A percentile compares a stretch with the other conserved stretches of the same genome.
phyloP scores from a whole-genome alignment of 2,113 vertebrate genomes.

The Podocnemis expansa region DNA sequence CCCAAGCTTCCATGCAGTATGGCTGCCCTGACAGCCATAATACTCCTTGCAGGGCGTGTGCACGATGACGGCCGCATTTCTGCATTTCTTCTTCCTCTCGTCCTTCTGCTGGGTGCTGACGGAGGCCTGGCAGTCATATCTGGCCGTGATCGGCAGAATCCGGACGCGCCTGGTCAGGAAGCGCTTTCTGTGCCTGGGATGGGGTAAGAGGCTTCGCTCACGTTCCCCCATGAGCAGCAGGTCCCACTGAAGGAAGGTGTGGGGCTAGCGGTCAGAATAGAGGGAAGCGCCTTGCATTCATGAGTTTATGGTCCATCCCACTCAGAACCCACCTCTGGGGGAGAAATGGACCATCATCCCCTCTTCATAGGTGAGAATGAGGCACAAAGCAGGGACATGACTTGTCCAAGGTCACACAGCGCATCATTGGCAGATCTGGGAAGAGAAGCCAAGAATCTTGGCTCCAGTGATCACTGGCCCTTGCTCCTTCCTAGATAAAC shows the following conservation, averaged over 20 bases:
- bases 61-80: conserved; percentile 96
- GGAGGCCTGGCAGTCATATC: conserved; percentile 98
- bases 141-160: conserved; percentile 97
- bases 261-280: accelerated
- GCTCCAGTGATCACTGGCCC: too few species aligned
- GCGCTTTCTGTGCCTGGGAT: conserved; percentile 98
- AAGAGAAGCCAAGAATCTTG: not conserved
- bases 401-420: not conserved
- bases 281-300: not conserved
- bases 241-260: accelerated
- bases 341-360: not conserved
- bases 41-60: conserved; percentile 85
- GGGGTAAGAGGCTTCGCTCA: conserved; percentile 83
- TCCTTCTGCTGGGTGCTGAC: conserved; percentile 99
- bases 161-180: conserved; percentile 96
- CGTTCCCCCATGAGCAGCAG: not conserved
- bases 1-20: not conserved
- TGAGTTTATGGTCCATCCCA: accelerated
- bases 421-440: not conserved
- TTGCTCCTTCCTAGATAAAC: too few species aligned
- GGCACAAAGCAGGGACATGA: not conserved
- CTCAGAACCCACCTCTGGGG: accelerated
- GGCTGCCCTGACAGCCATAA: too few species aligned
- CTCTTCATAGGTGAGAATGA: not conserved
- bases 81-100: conserved; percentile 99